phyloP scores from a whole-genome alignment of 1,140 invertebrate species.

The Schlechtendalia chinensis region DNA sequence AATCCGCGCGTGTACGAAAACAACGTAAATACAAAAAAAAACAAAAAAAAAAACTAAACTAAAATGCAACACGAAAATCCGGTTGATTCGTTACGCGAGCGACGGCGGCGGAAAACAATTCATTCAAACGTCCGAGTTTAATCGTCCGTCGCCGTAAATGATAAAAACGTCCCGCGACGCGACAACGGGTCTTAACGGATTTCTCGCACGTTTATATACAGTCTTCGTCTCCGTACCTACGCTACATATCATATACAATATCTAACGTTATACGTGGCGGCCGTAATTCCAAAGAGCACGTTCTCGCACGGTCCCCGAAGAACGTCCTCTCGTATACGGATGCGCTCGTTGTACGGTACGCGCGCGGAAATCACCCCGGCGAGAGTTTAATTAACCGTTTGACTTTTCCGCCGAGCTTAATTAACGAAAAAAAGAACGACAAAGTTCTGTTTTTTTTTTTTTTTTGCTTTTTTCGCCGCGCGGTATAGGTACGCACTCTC shows the following conservation, averaged over 20 bases:
- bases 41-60: neutral
- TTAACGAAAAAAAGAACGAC: constrained; percentile 29
- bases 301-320: constrained; percentile 22
- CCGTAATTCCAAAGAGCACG: constrained; percentile 36
- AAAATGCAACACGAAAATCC: neutral
- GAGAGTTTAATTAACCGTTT: constrained; percentile 48
- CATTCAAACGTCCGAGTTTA: constrained; percentile 38
- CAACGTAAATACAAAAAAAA: neutral
- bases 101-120: neutral
- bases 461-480: neutral
- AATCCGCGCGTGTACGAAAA: too few relatives aligned
- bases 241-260: constrained; percentile 32
- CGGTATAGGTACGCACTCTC: neutral
- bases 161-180: constrained; percentile 27
- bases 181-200: constrained; percentile 33
- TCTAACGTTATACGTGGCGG: neutral
- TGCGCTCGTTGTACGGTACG: neutral
- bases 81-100: neutral
- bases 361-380: constrained; percentile 5
- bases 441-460: neutral
- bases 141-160: constrained; percentile 38
- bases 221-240: too few relatives aligned
- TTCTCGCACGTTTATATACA: constrained; percentile 14
- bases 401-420: neutral
- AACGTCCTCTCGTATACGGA: neutral